Evolutionary conservation across 2,797 vertebrate genomes (phyloP).

Genomic region (Tenualosa thibaudeaui): DNA sequence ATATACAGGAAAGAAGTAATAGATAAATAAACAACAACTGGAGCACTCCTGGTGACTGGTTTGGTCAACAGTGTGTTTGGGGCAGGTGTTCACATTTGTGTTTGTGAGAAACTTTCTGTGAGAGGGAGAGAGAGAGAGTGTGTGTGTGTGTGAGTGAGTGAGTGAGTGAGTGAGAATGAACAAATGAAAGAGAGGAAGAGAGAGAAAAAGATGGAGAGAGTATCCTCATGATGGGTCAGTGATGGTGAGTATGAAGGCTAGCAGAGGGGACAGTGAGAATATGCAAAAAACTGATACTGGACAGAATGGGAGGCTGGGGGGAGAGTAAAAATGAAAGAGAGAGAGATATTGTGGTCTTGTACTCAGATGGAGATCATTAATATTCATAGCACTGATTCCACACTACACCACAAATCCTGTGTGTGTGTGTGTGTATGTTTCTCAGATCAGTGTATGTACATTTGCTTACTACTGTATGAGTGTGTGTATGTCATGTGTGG

Average conservation of each 20-base stretch:
- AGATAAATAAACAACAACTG: too few relatives aligned
- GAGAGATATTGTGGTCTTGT: neutral
- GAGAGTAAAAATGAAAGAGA: too few relatives aligned
- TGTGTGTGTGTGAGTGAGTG: slow-evolving; percentile 43
- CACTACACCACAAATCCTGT: slow-evolving; percentile 31
- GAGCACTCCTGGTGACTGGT: too few relatives aligned
- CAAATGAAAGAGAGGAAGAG: neutral
- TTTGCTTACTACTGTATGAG: neutral
- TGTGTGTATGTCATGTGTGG: too few relatives aligned
- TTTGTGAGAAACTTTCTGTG: neutral
- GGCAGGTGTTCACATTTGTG: neutral
- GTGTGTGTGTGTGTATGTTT: slow-evolving; percentile 51
- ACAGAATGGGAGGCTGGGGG: too few relatives aligned
- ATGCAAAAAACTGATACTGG: too few relatives aligned
- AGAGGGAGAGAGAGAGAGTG: slow-evolving; percentile 30
- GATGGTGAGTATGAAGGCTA: too few relatives aligned
- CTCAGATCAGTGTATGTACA: neutral
- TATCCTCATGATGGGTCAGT: too few relatives aligned
- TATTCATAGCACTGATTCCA: neutral
- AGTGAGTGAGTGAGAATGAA: neutral
- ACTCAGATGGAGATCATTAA: neutral
- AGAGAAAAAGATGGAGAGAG: neutral
- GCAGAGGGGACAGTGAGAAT: too few relatives aligned
- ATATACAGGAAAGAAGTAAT: too few relatives aligned
- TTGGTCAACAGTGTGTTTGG: too few relatives aligned